phyloP scores from a whole-genome alignment of 2,797 vertebrate species.

The Halcyon badia region DNA sequence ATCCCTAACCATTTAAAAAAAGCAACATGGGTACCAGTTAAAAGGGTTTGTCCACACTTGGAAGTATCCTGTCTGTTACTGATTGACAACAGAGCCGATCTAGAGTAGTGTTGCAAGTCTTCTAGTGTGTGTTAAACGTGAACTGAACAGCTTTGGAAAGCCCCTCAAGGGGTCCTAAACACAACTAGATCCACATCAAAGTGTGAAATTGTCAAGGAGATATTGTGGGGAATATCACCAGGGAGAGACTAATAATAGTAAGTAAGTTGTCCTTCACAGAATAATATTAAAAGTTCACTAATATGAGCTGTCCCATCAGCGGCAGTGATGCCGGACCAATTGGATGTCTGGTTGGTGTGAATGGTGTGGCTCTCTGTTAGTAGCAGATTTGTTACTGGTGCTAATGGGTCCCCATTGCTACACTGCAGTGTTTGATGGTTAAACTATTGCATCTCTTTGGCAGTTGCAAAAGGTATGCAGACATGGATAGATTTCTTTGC shows the following conservation, averaged over 20 bases:
- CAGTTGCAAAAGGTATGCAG: not conserved
- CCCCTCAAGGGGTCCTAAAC: not conserved
- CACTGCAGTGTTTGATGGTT: not conserved
- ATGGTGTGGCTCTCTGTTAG: not conserved
- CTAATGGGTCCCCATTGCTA: not conserved
- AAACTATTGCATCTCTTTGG: not conserved
- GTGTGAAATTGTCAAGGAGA: not conserved
- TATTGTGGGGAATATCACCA: not conserved
- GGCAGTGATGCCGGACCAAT: not conserved
- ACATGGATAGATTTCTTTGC: not conserved
- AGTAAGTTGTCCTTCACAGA: not conserved
- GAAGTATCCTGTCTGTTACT: fast-evolving
- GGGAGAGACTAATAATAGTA: not conserved
- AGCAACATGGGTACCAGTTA: not conserved
- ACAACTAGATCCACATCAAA: not conserved
- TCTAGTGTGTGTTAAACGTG: fast-evolving
- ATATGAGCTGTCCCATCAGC: not conserved
- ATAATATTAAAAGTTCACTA: not conserved
- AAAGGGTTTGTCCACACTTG: not conserved
- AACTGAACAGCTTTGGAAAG: not conserved
- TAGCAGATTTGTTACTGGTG: not conserved
- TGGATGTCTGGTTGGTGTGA: not conserved
- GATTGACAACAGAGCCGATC: not conserved
- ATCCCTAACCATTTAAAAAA: not conserved
- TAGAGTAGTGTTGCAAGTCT: not conserved